These are phyloP conservation scores for Caerostris extrusa DNA, from an alignment of 1,140 invertebrate species.

Conservation along the genomic window DNA sequence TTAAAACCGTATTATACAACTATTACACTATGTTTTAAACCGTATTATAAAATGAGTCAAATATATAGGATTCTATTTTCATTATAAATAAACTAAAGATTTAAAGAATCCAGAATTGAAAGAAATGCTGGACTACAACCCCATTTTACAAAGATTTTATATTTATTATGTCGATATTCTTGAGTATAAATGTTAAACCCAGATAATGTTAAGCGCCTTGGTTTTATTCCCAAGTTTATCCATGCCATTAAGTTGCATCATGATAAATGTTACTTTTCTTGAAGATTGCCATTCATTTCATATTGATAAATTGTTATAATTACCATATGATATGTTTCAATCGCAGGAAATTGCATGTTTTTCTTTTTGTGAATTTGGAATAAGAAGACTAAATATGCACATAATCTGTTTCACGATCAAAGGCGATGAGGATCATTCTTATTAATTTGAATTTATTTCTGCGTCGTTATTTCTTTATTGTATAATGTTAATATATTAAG, in stretches of 20 bases:
- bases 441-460: too few species aligned
- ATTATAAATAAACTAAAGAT: not conserved
- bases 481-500: too few species aligned
- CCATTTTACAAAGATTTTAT: not conserved
- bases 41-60: not conserved
- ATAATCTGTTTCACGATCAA: too few species aligned
- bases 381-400: too few species aligned
- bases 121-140: not conserved
- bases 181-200: not conserved
- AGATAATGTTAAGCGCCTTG: constrained; percentile 23
- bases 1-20: too few species aligned
- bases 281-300: not conserved
- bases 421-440: too few species aligned
- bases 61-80: not conserved
- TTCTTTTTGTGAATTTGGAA: not conserved
- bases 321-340: constrained; percentile 18
- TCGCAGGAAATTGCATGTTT: not conserved
- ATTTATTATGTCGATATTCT: not conserved
- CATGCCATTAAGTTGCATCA: not conserved
- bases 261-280: not conserved
- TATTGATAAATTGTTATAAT: not conserved
- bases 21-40: too few species aligned
- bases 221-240: constrained; percentile 3
- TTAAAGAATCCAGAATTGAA: not conserved
- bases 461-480: too few species aligned